These are phyloP conservation scores for Eustalomyia histrio DNA, from an alignment of 2,888 invertebrate species.

Conservation along the genomic window DNA sequence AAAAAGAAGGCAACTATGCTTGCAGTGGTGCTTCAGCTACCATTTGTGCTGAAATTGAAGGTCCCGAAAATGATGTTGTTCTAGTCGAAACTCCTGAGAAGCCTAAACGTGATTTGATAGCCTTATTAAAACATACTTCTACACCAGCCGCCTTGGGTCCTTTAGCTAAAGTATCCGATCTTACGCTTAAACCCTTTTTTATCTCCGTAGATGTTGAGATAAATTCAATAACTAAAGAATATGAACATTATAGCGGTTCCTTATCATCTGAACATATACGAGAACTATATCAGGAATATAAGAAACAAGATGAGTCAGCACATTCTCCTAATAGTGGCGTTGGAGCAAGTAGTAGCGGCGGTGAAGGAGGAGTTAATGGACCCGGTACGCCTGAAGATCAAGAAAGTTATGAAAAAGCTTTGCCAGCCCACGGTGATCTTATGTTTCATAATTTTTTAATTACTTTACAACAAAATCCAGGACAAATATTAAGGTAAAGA, in stretches of 20 bases:
- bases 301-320: slow-evolving; percentile 80
- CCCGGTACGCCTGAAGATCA: slow-evolving; percentile 74
- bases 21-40: slow-evolving; percentile 78
- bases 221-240: slow-evolving; percentile 72
- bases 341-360: slow-evolving; percentile 64
- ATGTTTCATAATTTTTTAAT: slow-evolving; percentile 90
- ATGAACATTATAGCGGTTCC: slow-evolving; percentile 76
- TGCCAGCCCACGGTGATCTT: slow-evolving; percentile 90
- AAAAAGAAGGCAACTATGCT: slow-evolving; percentile 59
- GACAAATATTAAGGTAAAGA: slow-evolving; percentile 89
- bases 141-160: slow-evolving; percentile 73
- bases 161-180: slow-evolving; percentile 78
- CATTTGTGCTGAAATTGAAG: slow-evolving; percentile 90
- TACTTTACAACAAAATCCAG: slow-evolving; percentile 87
- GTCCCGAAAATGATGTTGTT: slow-evolving; percentile 88
- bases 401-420: slow-evolving; percentile 89
- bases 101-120: slow-evolving; percentile 85
- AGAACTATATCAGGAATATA: slow-evolving; percentile 83
- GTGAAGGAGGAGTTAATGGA: slow-evolving; percentile 64
- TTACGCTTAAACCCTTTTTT: slow-evolving; percentile 80
- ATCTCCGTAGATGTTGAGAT: slow-evolving; percentile 83
- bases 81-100: slow-evolving; percentile 87
- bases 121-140: slow-evolving; percentile 83
- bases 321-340: slow-evolving; percentile 71
- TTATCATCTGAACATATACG: slow-evolving; percentile 82